Conservation (phyloP, 2,888 invertebrate genomes). For the Trisateles emortualis region DNA sequence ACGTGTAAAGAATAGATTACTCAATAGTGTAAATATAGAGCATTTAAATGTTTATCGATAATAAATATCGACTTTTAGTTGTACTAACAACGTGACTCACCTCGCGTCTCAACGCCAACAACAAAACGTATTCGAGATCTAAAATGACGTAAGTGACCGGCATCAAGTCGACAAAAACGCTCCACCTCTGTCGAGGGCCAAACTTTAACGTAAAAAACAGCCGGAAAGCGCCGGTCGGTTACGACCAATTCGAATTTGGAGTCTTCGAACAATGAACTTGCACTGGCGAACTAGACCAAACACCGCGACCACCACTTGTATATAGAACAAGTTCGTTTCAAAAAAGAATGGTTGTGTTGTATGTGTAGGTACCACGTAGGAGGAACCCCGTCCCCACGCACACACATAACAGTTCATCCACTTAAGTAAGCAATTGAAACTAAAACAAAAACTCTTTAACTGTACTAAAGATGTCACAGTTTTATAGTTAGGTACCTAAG, state of each 20-base stretch:
- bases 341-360: slow-evolving; percentile 62
- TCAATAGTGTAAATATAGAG: neutral
- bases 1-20: neutral
- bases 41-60: slow-evolving; percentile 63
- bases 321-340: slow-evolving; percentile 67
- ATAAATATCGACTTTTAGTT: slow-evolving; percentile 68
- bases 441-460: slow-evolving; percentile 52
- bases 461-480: slow-evolving; percentile 53
- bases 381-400: slow-evolving; percentile 59
- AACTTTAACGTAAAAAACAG: slow-evolving; percentile 70
- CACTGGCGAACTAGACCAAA: slow-evolving; percentile 85
- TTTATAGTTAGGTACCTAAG: slow-evolving; percentile 41
- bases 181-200: slow-evolving; percentile 67
- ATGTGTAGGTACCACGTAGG: slow-evolving; percentile 61
- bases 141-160: slow-evolving; percentile 77
- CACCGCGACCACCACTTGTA: slow-evolving; percentile 73
- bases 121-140: slow-evolving; percentile 71
- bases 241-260: slow-evolving; percentile 61
- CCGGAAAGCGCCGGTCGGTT: slow-evolving; percentile 71
- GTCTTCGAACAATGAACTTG: slow-evolving; percentile 83
- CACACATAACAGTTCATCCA: slow-evolving; percentile 51
- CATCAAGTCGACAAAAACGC: slow-evolving; percentile 73
- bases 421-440: slow-evolving; percentile 39
- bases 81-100: slow-evolving; percentile 81
- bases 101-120: slow-evolving; percentile 84